Evolutionary conservation across 2,797 vertebrate species (phyloP).

Genomic region (Artibeus lituratus): DNA sequence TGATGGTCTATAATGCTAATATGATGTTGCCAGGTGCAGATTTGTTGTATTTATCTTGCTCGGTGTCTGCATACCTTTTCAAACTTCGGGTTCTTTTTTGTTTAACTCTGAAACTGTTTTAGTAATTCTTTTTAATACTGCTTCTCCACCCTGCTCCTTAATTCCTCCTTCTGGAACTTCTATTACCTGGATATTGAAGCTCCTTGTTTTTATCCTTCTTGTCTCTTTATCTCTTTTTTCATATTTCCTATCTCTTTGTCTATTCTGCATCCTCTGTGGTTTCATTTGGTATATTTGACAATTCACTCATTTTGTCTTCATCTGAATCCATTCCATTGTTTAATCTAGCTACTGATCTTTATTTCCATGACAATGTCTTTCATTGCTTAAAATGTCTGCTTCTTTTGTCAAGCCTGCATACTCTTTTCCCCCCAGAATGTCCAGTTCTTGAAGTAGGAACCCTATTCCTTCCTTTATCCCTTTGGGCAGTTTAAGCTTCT

Average conservation of each 20-base stretch:
- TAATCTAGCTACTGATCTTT: not conserved
- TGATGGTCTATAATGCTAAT: not conserved
- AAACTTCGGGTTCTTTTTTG: not conserved
- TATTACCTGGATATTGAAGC: not conserved
- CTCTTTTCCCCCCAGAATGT: not conserved
- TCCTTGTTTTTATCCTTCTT: not conserved
- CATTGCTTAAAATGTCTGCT: not conserved
- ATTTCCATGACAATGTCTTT: not conserved
- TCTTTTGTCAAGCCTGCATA: not conserved
- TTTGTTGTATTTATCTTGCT: not conserved
- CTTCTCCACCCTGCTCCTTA: not conserved
- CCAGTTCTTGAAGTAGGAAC: not conserved
- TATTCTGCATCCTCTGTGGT: not conserved
- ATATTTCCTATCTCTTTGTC: not conserved
- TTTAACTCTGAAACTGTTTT: not conserved
- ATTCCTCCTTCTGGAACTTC: not conserved
- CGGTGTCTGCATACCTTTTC: not conserved
- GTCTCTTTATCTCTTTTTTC: not conserved
- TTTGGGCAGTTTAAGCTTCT: not conserved
- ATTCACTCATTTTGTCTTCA: not conserved
- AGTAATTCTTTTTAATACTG: not conserved
- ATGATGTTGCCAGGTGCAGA: not conserved
- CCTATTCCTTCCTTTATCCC: not conserved
- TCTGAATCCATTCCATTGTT: not conserved
- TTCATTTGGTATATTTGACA: not conserved